These are phyloP conservation scores for Agrotis exclamationis DNA, from an alignment of 2,888 invertebrate species.

Conservation along the genomic window DNA sequence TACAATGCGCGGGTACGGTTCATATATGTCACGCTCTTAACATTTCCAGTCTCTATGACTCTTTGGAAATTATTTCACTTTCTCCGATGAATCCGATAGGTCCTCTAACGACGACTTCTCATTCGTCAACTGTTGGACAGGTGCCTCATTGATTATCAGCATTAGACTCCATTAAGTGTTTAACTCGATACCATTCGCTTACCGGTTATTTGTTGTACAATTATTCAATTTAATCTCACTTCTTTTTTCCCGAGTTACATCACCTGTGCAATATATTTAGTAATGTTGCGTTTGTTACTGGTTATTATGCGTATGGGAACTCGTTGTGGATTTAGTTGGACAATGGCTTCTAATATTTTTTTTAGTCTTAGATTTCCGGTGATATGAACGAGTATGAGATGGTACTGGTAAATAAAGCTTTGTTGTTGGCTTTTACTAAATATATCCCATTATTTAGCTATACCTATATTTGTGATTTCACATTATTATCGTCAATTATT, in stretches of 20 bases:
- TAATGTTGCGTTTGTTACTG: slow-evolving; percentile 52
- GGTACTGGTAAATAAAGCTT: background rate
- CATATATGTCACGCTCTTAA: slow-evolving; percentile 40
- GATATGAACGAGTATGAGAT: background rate
- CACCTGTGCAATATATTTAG: slow-evolving; percentile 66
- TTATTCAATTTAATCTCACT: slow-evolving; percentile 81
- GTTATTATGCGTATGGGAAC: slow-evolving; percentile 38
- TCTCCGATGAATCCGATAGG: slow-evolving; percentile 85
- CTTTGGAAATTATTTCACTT: slow-evolving; percentile 79
- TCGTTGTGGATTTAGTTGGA: slow-evolving; percentile 11
- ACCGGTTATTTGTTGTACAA: slow-evolving; percentile 77
- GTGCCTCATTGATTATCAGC: slow-evolving; percentile 83
- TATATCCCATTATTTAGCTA: background rate
- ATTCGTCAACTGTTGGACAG: slow-evolving; percentile 86
- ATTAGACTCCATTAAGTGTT: slow-evolving; percentile 86
- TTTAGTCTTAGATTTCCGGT: slow-evolving; percentile 15
- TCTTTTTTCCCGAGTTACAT: slow-evolving; percentile 72
- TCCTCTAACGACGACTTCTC: slow-evolving; percentile 77
- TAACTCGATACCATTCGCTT: slow-evolving; percentile 86
- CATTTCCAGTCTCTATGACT: slow-evolving; percentile 65
- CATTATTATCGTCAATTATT: background rate
- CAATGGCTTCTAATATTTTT: slow-evolving; percentile 23
- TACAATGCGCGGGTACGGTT: slow-evolving; percentile 22
- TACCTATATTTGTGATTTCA: background rate
- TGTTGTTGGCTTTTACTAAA: background rate